These are phyloP conservation scores for Vanessa tameamea DNA, from an alignment of 1,140 invertebrate genomes.

Conservation along the genomic window DNA sequence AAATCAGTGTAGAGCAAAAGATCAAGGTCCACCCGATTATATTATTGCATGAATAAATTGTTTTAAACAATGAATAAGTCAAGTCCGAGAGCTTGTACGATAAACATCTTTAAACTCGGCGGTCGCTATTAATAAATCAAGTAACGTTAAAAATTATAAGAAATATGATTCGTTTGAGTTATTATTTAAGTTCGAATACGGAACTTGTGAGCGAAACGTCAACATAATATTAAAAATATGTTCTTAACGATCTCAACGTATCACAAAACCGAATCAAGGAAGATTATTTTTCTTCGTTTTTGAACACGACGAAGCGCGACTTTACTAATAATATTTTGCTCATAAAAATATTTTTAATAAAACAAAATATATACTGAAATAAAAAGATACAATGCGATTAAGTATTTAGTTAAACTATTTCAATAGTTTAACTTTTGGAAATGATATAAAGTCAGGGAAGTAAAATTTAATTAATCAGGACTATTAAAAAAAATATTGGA, in stretches of 20 bases:
- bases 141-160: conserved; percentile 40
- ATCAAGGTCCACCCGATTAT: conserved; percentile 54
- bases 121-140: conserved; percentile 49
- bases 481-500: too few relatives aligned
- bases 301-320: conserved; percentile 4
- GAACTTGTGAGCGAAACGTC: conserved; percentile 35
- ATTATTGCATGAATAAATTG: conserved; percentile 55
- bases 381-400: too few relatives aligned
- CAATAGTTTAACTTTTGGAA: background rate
- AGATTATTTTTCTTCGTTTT: conserved; percentile 25
- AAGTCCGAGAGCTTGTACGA: conserved; percentile 44
- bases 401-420: too few relatives aligned
- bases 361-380: too few relatives aligned
- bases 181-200: conserved; percentile 41
- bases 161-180: conserved; percentile 38
- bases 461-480: background rate
- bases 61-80: conserved; percentile 61
- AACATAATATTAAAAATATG: conserved; percentile 35
- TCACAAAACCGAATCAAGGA: conserved; percentile 32
- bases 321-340: conserved; percentile 6
- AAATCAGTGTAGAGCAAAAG: conserved; percentile 54
- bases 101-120: conserved; percentile 45
- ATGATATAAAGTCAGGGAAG: background rate
- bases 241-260: conserved; percentile 23
- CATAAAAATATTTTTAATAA: background rate